phyloP scores from a whole-genome alignment of 2,888 invertebrate genomes.

The Polydrusus cervinus region DNA sequence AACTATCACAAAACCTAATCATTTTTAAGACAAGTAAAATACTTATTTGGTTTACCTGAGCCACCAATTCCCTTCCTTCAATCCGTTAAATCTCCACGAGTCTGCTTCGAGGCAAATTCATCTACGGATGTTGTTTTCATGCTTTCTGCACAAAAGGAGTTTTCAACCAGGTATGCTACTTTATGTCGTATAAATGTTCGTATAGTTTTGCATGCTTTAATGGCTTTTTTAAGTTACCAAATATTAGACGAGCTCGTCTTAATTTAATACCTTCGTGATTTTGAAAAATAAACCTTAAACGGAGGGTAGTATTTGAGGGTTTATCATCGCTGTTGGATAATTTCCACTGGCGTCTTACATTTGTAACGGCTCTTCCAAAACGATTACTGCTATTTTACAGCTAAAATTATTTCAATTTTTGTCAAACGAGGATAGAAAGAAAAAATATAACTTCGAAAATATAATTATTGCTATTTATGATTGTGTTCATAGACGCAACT shows the following conservation, averaged over 20 bases:
- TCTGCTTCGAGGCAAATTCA: slow-evolving; percentile 63
- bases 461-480: too few relatives aligned
- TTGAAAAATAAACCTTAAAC: too few relatives aligned
- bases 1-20: neutral
- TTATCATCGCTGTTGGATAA: too few relatives aligned
- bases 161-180: slow-evolving; percentile 61
- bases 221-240: slow-evolving; percentile 38
- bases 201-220: slow-evolving; percentile 57
- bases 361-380: too few relatives aligned
- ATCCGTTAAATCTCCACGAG: slow-evolving; percentile 45
- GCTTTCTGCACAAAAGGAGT: slow-evolving; percentile 60
- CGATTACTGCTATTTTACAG: too few relatives aligned
- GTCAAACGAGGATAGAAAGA: too few relatives aligned
- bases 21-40: neutral
- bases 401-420: too few relatives aligned
- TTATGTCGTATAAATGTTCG: slow-evolving; percentile 52
- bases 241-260: neutral
- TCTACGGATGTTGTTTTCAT: slow-evolving; percentile 62
- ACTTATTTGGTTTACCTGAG: slow-evolving; percentile 25
- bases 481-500: too few relatives aligned
- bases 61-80: slow-evolving; percentile 25
- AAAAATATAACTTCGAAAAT: too few relatives aligned
- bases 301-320: too few relatives aligned
- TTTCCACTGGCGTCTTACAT: too few relatives aligned
- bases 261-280: too few relatives aligned